These are phyloP conservation scores for Mya arenaria DNA, from an alignment of 1,140 invertebrate genomes.

Conservation along the genomic window DNA sequence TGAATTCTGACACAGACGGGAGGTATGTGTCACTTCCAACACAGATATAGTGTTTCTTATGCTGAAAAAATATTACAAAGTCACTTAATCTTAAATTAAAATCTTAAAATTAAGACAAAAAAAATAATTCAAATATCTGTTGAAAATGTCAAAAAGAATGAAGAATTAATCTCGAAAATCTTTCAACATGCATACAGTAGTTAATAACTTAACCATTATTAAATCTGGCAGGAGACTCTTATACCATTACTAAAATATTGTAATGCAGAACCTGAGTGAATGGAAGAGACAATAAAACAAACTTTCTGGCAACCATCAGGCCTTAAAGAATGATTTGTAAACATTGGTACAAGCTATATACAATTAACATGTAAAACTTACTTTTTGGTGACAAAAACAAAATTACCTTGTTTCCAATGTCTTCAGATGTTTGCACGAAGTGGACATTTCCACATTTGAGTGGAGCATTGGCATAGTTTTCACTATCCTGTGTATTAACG, in stretches of 20 bases:
- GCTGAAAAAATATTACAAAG: slow-evolving; percentile 25
- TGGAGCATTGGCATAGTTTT: slow-evolving; percentile 11
- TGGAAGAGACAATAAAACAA: too few species aligned
- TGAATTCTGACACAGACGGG: slow-evolving; percentile 68
- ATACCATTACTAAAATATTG: background rate
- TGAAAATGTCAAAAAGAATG: background rate
- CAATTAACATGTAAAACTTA: background rate
- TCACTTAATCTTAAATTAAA: background rate
- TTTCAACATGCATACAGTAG: background rate
- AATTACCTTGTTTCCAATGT: background rate
- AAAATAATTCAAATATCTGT: too few species aligned
- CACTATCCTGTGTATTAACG: slow-evolving; percentile 51
- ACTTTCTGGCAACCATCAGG: too few species aligned
- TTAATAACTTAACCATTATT: background rate
- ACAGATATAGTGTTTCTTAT: slow-evolving; percentile 68
- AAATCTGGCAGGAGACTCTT: background rate
- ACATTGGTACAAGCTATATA: background rate
- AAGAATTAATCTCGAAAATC: background rate
- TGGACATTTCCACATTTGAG: slow-evolving; percentile 45
- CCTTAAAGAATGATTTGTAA: too few species aligned
- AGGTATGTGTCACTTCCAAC: slow-evolving; percentile 64
- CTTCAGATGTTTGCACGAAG: slow-evolving; percentile 30
- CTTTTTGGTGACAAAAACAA: too few species aligned
- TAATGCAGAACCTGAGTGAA: background rate
- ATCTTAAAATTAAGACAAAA: background rate